Percentiles rank a stretch among this genome's conserved stretches.
Conservation (phyloP, 2,888 invertebrate species). For the Agrochola lychnidis region DNA sequence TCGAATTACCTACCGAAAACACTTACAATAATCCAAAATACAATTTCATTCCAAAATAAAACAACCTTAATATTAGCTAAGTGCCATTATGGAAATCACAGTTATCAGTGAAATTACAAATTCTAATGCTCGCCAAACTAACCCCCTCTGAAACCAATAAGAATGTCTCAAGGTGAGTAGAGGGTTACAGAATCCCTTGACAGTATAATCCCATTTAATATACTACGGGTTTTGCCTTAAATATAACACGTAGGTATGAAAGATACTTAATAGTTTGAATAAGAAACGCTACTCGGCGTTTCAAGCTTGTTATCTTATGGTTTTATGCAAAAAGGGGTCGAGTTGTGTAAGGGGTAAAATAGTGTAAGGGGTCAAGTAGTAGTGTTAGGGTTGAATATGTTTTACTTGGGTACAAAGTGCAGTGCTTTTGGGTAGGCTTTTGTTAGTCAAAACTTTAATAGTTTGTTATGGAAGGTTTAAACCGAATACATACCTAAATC, state of each 20-base stretch:
- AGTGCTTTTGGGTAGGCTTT: background rate
- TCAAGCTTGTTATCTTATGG: constrained; percentile 34
- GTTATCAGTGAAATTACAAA: constrained; percentile 8
- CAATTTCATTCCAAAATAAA: background rate
- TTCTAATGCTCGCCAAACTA: constrained; percentile 33
- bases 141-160: constrained; percentile 33
- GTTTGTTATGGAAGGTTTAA: background rate
- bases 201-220: constrained; percentile 71
- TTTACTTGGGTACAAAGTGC: constrained; percentile 24
- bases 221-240: constrained; percentile 64
- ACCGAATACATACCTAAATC: no score
- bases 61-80: background rate
- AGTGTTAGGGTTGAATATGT: constrained; percentile 22
- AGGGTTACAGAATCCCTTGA: constrained; percentile 65
- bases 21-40: background rate
- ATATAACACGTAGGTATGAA: constrained; percentile 55
- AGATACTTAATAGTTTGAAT: constrained; percentile 54
- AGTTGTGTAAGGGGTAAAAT: background rate
- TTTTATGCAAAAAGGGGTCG: constrained; percentile 45
- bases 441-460: background rate
- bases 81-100: background rate
- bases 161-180: constrained; percentile 66
- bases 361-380: background rate
- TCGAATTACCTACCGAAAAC: background rate
- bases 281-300: constrained; percentile 42